Conservation (phyloP, 2,888 invertebrate genomes). For the Dorcus parallelipipedus region DNA sequence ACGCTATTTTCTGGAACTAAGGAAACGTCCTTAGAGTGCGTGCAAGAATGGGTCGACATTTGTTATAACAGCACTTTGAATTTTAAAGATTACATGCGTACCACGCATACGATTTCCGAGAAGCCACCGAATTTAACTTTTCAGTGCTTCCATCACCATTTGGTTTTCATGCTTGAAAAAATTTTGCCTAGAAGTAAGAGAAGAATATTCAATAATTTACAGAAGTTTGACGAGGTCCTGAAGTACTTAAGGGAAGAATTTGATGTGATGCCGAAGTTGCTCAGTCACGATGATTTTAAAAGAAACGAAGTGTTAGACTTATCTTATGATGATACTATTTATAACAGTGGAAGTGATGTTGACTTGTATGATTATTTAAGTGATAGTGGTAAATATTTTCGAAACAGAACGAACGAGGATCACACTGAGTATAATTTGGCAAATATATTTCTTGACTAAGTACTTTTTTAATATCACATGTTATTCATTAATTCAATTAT, state of each 20-base stretch:
- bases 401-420: constrained; percentile 27
- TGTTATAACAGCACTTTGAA: constrained; percentile 54
- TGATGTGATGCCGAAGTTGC: constrained; percentile 47
- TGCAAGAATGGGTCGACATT: constrained; percentile 78
- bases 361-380: constrained; percentile 26
- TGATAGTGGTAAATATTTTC: constrained; percentile 41
- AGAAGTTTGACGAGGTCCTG: constrained; percentile 65
- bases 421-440: constrained; percentile 34
- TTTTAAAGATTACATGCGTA: constrained; percentile 11
- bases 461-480: neutral
- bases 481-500: neutral
- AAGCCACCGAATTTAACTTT: constrained; percentile 65
- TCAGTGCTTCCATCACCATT: constrained; percentile 90
- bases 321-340: constrained; percentile 5
- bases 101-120: constrained; percentile 41
- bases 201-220: constrained; percentile 73
- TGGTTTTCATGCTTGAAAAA: constrained; percentile 93
- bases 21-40: constrained; percentile 70
- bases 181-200: constrained; percentile 70
- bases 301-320: constrained; percentile 27
- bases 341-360: constrained; percentile 1
- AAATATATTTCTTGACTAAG: constrained; percentile 37
- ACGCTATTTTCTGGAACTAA: constrained; percentile 75
- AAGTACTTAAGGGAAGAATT: constrained; percentile 65
- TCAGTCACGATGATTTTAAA: constrained; percentile 32